These are phyloP conservation scores for Drosophila bifasciata DNA, from an alignment of 1,140 invertebrate species.

Conservation along the genomic window DNA sequence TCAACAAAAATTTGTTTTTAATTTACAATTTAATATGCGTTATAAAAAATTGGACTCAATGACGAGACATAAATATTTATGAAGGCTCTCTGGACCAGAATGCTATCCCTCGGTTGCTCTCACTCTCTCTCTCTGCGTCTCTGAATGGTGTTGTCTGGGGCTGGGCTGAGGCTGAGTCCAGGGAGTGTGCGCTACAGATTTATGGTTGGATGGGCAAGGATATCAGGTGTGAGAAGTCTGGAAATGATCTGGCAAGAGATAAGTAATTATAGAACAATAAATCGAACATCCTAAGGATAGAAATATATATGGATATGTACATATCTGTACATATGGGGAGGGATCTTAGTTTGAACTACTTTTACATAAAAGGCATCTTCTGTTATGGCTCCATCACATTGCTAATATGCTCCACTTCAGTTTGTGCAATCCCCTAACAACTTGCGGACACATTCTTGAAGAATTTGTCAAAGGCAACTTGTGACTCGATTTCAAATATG, in stretches of 20 bases:
- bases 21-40: constrained; percentile 83
- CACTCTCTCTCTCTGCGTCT: neutral
- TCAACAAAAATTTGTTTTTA: constrained; percentile 82
- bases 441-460: constrained; percentile 52
- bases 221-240: constrained; percentile 18
- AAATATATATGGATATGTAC: no score
- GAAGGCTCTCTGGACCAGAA: constrained; percentile 57
- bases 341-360: neutral
- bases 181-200: constrained; percentile 57
- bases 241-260: constrained; percentile 5
- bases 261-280: constrained; percentile 25
- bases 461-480: constrained; percentile 77
- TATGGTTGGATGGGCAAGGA: constrained; percentile 6
- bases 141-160: neutral
- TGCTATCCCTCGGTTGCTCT: neutral
- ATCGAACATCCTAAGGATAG: constrained; percentile 1
- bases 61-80: constrained; percentile 80
- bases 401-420: constrained; percentile 38
- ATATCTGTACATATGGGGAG: neutral
- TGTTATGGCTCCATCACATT: neutral
- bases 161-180: neutral
- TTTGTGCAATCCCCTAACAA: constrained; percentile 22
- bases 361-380: no score
- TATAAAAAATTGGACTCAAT: constrained; percentile 81
- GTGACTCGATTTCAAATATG: constrained; percentile 65